Evolutionary conservation across 2,113 vertebrate species (phyloP).

Genomic region (Andinoacara biseriatus): DNA sequence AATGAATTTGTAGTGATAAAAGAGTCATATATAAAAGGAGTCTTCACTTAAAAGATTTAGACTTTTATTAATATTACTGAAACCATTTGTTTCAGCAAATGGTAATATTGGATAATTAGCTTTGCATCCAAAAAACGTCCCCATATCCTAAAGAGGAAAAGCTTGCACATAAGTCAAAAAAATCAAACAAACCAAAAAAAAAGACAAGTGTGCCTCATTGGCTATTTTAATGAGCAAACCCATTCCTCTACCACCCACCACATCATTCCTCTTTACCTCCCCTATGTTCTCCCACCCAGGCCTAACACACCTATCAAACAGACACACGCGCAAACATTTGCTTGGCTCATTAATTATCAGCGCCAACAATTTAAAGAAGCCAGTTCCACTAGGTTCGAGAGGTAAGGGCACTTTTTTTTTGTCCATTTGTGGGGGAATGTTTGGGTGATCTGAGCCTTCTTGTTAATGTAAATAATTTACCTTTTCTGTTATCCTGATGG

Average conservation of each 20-base stretch:
- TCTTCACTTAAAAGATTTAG: neutral
- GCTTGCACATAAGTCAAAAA: neutral
- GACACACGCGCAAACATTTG: slow-evolving; percentile 33
- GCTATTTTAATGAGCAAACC: slow-evolving; percentile 36
- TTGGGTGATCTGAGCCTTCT: slow-evolving; percentile 64
- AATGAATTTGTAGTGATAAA: neutral
- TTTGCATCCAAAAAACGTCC: neutral
- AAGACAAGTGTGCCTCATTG: neutral
- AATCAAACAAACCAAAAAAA: neutral
- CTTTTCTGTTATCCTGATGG: slow-evolving; percentile 84
- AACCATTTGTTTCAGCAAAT: neutral
- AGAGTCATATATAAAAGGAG: neutral
- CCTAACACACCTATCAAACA: slow-evolving; percentile 16
- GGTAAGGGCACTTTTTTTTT: slow-evolving; percentile 3
- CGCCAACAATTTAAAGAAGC: slow-evolving; percentile 68
- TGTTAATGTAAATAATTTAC: slow-evolving; percentile 85
- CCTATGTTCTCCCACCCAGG: neutral
- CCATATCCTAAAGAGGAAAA: neutral
- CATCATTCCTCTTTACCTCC: slow-evolving; percentile 31
- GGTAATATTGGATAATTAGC: neutral
- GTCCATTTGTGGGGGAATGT: slow-evolving; percentile 63
- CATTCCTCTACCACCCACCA: slow-evolving; percentile 19
- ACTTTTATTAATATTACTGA: neutral
- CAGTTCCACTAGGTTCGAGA: slow-evolving; percentile 42
- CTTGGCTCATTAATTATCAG: slow-evolving; percentile 74